A percentile compares a stretch with the other conserved stretches of the same genome.
phyloP scores from a whole-genome alignment of 1,140 invertebrate species.

The Lordiphosa collinella region DNA sequence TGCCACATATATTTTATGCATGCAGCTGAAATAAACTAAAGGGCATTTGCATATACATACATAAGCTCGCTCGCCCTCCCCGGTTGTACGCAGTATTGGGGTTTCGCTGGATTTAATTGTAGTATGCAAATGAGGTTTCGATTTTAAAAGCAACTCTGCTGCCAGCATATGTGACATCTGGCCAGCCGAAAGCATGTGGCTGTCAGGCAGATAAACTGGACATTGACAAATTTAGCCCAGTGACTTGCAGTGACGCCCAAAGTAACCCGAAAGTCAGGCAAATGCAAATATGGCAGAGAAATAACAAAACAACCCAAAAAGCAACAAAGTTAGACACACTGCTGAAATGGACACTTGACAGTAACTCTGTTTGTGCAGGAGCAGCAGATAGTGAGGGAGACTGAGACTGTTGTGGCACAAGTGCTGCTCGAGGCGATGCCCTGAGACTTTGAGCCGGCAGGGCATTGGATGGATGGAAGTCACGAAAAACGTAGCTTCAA shows the following conservation, averaged over 20 bases:
- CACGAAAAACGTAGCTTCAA: slow-evolving; percentile 64
- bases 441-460: background rate
- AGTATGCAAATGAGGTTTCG: slow-evolving; percentile 61
- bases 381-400: background rate
- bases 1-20: slow-evolving; percentile 60
- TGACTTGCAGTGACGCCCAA: slow-evolving; percentile 51
- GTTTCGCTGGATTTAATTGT: slow-evolving; percentile 70
- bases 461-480: slow-evolving; percentile 2
- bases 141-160: slow-evolving; percentile 41
- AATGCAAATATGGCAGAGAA: slow-evolving; percentile 41
- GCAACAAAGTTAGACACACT: slow-evolving; percentile 66
- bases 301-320: slow-evolving; percentile 46
- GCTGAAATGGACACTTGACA: slow-evolving; percentile 73
- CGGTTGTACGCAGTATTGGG: slow-evolving; percentile 38
- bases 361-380: slow-evolving; percentile 51
- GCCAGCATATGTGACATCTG: slow-evolving; percentile 1
- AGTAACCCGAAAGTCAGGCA: slow-evolving; percentile 54
- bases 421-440: slow-evolving; percentile 31
- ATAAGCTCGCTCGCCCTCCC: slow-evolving; percentile 1
- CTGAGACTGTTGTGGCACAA: slow-evolving; percentile 1
- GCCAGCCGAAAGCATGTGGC: slow-evolving; percentile 51
- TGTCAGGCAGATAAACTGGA: slow-evolving; percentile 61
- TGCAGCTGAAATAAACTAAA: slow-evolving; percentile 74
- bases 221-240: slow-evolving; percentile 63
- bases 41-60: slow-evolving; percentile 61